A percentile compares a stretch with the other conserved stretches of the same genome.
These are phyloP conservation scores for Heterodera carotae DNA, from an alignment of 1,140 invertebrate species.

Conservation along the genomic window DNA sequence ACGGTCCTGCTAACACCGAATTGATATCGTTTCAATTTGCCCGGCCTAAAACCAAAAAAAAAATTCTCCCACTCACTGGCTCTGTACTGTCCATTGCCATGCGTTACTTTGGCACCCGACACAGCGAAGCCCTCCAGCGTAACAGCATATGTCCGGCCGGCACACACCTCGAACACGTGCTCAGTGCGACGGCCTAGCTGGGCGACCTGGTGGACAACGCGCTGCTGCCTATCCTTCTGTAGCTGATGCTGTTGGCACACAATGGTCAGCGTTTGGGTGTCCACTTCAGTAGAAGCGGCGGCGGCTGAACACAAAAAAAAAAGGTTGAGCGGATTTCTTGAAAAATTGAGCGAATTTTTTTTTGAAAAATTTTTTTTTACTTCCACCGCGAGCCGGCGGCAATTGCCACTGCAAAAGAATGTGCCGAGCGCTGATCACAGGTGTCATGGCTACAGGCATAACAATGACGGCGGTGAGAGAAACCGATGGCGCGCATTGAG, in stretches of 20 bases:
- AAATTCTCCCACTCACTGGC: slow-evolving; percentile 12
- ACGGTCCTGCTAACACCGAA: too few species aligned
- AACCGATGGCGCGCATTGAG: too few species aligned
- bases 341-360: too few species aligned
- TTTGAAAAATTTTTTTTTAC: too few species aligned
- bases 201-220: not conserved
- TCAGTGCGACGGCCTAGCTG: not conserved
- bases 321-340: too few species aligned
- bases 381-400: too few species aligned
- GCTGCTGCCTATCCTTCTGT: not conserved
- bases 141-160: slow-evolving; percentile 10
- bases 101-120: not conserved
- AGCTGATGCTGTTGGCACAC: not conserved
- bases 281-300: not conserved
- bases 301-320: too few species aligned
- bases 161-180: slow-evolving; percentile 1
- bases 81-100: not conserved
- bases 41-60: too few species aligned
- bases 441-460: too few species aligned
- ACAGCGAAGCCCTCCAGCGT: slow-evolving; percentile 19
- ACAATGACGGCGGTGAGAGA: too few species aligned
- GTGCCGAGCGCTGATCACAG: not conserved
- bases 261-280: not conserved
- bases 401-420: slow-evolving; percentile 1
- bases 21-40: too few species aligned